Base-by-base conservation (phyloP, 2,797 vertebrate species). In the Enteromius afrohamiltoni region DNA sequence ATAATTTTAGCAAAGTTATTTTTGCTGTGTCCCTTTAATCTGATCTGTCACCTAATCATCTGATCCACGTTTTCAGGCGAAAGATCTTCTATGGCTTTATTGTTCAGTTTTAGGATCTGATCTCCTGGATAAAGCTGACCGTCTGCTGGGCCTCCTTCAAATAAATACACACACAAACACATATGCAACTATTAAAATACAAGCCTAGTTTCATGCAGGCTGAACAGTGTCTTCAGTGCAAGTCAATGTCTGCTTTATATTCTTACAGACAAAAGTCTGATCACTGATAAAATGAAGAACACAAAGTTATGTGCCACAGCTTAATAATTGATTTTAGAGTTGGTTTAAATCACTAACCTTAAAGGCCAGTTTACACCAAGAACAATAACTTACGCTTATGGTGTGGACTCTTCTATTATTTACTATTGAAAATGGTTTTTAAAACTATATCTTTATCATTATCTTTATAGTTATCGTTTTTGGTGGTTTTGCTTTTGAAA, bases 31-130 rank as follows among this genome's bases (percentile, higher is more conserved):
- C 16, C 13, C 26, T 49, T 4, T 31, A 51, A 51, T 73, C 42
- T 2, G 53, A 42, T 60, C 51, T 10, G 23, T 31, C 90, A 99
- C 98, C 97, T 96, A 88, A 99, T 93, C 90, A 97, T 91, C 87
- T 94, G 89, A 45, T 95, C 93, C 0, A 95, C 95, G 86, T 94
- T 92, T 79, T 97, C 96, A 0, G 92, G 89, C 26, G 95, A 95
- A 85, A 96, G 2, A 60, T 96, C 94, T 6, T 96, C 96, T 23
- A 96, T 89, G 0, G 86, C 67, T 26, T 91, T 93, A 4, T 95
- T 94, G 91, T 99, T 98, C 90, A 99, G 96, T 82, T 91, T 93
- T 86, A 98, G 88, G 73, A 99, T 93, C 86, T 97, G 97, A 91
- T 99, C 98, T 0, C 97, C 97, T 0, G 95, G 96, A 90, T 92